These are phyloP conservation scores for Leiothrix lutea DNA, from an alignment of 2,113 vertebrate species.

Conservation along the genomic window DNA sequence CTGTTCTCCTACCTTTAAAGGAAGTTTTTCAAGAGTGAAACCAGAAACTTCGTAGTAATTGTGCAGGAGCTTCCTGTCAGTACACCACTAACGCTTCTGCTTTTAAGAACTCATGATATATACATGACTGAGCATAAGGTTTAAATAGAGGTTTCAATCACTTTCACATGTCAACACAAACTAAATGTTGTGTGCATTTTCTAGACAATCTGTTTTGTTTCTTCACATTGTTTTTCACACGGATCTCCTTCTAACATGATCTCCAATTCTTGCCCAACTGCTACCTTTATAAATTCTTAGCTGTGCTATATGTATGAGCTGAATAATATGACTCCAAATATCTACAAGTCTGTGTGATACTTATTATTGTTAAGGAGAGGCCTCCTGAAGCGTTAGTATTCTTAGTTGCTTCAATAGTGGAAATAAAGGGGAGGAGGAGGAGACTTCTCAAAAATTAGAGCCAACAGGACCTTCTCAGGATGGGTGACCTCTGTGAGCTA, in stretches of 20 bases:
- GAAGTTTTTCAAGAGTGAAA: neutral
- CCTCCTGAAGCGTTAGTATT: slow-evolving; percentile 23
- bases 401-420: slow-evolving; percentile 25
- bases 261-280: neutral
- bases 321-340: neutral
- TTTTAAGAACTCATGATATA: neutral
- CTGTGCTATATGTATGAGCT: neutral
- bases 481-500: neutral
- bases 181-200: neutral
- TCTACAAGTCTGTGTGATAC: neutral
- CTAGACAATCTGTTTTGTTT: neutral
- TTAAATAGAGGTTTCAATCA: neutral
- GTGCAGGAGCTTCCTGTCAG: neutral
- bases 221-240: neutral
- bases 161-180: neutral
- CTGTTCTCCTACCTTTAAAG: neutral
- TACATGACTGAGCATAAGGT: neutral
- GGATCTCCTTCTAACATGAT: neutral
- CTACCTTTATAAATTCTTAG: neutral
- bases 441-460: neutral
- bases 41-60: neutral
- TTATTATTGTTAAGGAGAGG: neutral
- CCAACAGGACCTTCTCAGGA: neutral
- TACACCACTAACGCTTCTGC: neutral
- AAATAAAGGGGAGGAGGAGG: neutral